Evolutionary conservation across 2,888 invertebrate species (phyloP).

Genomic region (Aelia acuminata): DNA sequence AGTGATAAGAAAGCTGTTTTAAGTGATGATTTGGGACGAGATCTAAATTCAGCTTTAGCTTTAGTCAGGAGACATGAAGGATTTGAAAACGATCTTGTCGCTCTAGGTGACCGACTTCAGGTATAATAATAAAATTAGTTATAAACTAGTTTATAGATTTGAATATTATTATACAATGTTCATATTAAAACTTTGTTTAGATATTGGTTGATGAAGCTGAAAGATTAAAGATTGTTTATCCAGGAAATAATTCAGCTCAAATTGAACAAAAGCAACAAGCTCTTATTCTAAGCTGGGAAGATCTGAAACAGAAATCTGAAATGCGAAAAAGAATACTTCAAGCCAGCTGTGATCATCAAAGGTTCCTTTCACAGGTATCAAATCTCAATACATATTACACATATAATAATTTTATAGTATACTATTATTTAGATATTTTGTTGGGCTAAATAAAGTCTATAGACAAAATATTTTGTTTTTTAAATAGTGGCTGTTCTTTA

Average conservation of each 20-base stretch:
- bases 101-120: conserved; percentile 91
- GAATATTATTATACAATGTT: neutral
- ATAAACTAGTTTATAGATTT: neutral
- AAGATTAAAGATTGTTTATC: conserved; percentile 88
- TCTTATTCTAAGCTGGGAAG: conserved; percentile 89
- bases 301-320: conserved; percentile 86
- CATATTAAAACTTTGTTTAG: conserved; percentile 69
- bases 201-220: conserved; percentile 94
- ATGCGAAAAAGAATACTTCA: conserved; percentile 84
- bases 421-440: too few relatives aligned
- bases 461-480: too few relatives aligned
- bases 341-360: conserved; percentile 90
- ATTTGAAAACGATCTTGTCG: conserved; percentile 92
- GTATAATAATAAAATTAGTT: conserved; percentile 68
- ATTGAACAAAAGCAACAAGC: conserved; percentile 89
- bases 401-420: too few relatives aligned
- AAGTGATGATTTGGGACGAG: conserved; percentile 84
- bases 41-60: conserved; percentile 87
- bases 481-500: too few relatives aligned
- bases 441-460: too few relatives aligned
- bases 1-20: conserved; percentile 91
- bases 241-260: conserved; percentile 91
- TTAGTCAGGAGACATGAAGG: conserved; percentile 90
- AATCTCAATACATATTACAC: neutral
- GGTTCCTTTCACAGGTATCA: conserved; percentile 83